phyloP scores from a whole-genome alignment of 2,888 invertebrate species.

The Orchestes rusci region DNA sequence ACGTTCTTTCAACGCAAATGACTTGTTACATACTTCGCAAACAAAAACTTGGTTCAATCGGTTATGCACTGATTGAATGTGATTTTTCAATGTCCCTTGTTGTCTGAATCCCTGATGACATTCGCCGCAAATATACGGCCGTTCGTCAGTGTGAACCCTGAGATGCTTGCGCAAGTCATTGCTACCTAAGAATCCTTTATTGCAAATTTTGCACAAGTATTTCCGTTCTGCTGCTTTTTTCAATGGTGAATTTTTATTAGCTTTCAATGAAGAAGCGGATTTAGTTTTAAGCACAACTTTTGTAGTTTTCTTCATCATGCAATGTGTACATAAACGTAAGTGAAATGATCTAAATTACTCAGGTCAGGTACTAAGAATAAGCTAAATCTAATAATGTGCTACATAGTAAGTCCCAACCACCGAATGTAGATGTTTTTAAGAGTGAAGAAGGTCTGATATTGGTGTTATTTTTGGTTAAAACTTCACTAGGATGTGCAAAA shows the following conservation, averaged over 20 bases:
- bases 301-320: slow-evolving; percentile 8
- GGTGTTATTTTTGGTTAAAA: too few species aligned
- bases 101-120: slow-evolving; percentile 60
- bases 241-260: slow-evolving; percentile 4
- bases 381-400: slow-evolving; percentile 2
- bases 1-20: slow-evolving; percentile 69
- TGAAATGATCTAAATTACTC: not conserved
- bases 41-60: slow-evolving; percentile 48
- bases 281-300: too few species aligned
- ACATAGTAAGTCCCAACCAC: slow-evolving; percentile 35
- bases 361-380: slow-evolving; percentile 6
- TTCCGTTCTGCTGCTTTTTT: slow-evolving; percentile 37
- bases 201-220: slow-evolving; percentile 55
- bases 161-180: slow-evolving; percentile 62
- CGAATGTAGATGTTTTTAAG: slow-evolving; percentile 25
- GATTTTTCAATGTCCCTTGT: slow-evolving; percentile 57
- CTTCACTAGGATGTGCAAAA: slow-evolving; percentile 12
- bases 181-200: slow-evolving; percentile 56
- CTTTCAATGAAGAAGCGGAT: too few species aligned
- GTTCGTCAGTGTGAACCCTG: slow-evolving; percentile 57
- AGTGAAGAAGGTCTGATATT: slow-evolving; percentile 1
- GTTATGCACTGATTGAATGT: slow-evolving; percentile 52
- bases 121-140: slow-evolving; percentile 55
- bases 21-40: slow-evolving; percentile 68
- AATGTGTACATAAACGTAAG: not conserved